Evolutionary conservation across 2,797 vertebrate genomes (phyloP).

Genomic region (Xerus rutilus): DNA sequence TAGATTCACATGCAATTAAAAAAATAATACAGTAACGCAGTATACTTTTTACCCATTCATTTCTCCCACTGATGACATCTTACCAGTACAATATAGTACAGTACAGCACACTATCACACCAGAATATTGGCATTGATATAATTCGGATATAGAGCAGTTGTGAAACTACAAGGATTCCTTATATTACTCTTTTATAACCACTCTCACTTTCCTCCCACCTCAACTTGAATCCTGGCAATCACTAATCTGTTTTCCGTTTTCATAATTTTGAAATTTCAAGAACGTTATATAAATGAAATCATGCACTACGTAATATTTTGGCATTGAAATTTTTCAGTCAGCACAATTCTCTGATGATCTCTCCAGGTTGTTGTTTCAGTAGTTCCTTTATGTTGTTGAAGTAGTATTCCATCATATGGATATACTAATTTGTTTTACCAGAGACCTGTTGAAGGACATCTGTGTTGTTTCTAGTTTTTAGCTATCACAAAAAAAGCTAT

Average conservation of each 20-base stretch:
- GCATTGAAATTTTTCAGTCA: not conserved
- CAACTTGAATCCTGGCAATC: not conserved
- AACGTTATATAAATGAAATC: conserved; percentile 23
- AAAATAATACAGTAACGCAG: not conserved
- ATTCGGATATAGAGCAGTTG: not conserved
- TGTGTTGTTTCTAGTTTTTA: not conserved
- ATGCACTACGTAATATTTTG: not conserved
- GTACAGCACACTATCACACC: not conserved
- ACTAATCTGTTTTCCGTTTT: not conserved
- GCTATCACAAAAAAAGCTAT: conserved; percentile 21
- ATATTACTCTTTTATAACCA: not conserved
- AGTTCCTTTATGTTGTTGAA: not conserved
- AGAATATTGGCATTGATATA: not conserved
- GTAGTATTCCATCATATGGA: not conserved
- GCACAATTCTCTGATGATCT: not conserved
- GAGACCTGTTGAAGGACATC: not conserved
- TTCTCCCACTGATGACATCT: not conserved
- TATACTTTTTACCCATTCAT: not conserved
- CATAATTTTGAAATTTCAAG: conserved; percentile 39
- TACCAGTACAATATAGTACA: not conserved
- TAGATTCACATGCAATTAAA: not conserved
- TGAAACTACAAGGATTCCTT: not conserved
- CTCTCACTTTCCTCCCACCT: not conserved
- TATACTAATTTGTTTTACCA: not conserved
- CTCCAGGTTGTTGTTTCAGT: not conserved